Percentiles rank a stretch among this genome's conserved stretches.
Conservation (phyloP, 2,888 invertebrate genomes). For the Zaprionus obscuricornis region DNA sequence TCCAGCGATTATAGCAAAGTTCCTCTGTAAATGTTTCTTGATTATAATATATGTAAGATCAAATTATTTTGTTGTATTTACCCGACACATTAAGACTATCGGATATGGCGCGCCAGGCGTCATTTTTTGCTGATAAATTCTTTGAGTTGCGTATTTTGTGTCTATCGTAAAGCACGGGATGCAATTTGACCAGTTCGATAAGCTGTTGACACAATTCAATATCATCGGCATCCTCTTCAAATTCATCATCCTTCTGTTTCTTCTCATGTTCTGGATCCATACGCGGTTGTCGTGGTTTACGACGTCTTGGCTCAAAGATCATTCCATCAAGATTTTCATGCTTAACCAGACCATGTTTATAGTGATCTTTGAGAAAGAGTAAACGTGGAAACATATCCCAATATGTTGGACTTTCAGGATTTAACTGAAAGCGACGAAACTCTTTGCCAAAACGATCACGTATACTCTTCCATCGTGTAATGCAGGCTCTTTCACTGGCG, state of each 20-base stretch:
- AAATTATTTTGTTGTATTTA: slow-evolving; percentile 31
- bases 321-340: slow-evolving; percentile 65
- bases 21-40: slow-evolving; percentile 51
- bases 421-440: slow-evolving; percentile 72
- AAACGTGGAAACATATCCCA: slow-evolving; percentile 79
- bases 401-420: slow-evolving; percentile 69
- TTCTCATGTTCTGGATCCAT: slow-evolving; percentile 25
- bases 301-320: slow-evolving; percentile 65
- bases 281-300: slow-evolving; percentile 37
- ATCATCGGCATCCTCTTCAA: slow-evolving; percentile 53
- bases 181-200: slow-evolving; percentile 72
- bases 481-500: slow-evolving; percentile 79
- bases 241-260: slow-evolving; percentile 29
- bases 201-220: slow-evolving; percentile 67
- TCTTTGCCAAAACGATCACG: slow-evolving; percentile 80
- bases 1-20: slow-evolving; percentile 78
- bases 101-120: slow-evolving; percentile 76
- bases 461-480: slow-evolving; percentile 80
- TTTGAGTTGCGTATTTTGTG: slow-evolving; percentile 79
- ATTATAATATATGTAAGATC: background rate
- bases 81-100: slow-evolving; percentile 69
- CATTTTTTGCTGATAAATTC: slow-evolving; percentile 76
- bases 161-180: slow-evolving; percentile 77
- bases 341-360: slow-evolving; percentile 74
- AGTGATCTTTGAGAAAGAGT: slow-evolving; percentile 76